phyloP scores from a whole-genome alignment of 1,140 invertebrate species.

The Sarcophaga peregrina region DNA sequence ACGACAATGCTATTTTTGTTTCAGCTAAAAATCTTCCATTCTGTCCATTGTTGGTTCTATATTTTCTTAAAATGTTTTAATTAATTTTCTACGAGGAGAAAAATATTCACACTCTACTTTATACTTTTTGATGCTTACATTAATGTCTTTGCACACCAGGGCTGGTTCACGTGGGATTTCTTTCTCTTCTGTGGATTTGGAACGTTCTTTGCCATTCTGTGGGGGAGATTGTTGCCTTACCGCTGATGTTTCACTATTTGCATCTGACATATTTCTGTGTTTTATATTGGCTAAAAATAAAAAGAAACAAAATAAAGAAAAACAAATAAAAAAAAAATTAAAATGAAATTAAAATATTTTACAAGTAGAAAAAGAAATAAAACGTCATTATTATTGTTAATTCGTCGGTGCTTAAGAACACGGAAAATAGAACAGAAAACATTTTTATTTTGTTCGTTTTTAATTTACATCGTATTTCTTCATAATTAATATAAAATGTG shows the following conservation, averaged over 20 bases:
- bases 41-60: background rate
- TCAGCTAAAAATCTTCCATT: background rate
- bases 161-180: conserved; percentile 83
- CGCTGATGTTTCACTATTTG: conserved; percentile 56
- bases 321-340: no score
- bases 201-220: conserved; percentile 63
- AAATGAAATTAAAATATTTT: no score
- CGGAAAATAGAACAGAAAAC: no score
- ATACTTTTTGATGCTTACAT: conserved; percentile 71
- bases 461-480: no score
- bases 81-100: background rate
- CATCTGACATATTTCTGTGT: conserved; percentile 58
- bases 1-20: no score
- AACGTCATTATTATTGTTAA: no score
- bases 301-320: no score
- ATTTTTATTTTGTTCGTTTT: no score
- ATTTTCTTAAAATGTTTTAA: background rate
- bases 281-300: no score
- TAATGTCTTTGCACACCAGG: conserved; percentile 81
- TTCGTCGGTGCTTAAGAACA: no score
- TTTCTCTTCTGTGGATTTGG: conserved; percentile 72
- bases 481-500: no score
- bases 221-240: conserved; percentile 45
- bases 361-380: no score
- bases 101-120: background rate